A percentile compares a stretch with the other conserved stretches of the same genome.
These are phyloP conservation scores for Drosophila yakuba DNA, from an alignment of 1,140 invertebrate genomes.

Conservation along the genomic window DNA sequence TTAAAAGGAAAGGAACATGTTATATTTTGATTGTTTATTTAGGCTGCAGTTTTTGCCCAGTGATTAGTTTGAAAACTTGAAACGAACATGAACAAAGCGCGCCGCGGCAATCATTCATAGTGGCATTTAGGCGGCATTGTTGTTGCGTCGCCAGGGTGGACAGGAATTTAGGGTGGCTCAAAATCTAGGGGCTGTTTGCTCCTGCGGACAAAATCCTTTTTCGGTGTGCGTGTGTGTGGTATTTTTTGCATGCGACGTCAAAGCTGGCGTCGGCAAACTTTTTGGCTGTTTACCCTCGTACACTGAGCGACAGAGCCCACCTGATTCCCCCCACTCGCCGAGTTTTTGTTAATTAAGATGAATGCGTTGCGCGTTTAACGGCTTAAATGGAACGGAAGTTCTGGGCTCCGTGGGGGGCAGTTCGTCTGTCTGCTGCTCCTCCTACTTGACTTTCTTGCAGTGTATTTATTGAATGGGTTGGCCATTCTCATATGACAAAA, in stretches of 20 bases:
- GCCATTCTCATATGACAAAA: slow-evolving; percentile 26
- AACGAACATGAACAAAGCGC: slow-evolving; percentile 76
- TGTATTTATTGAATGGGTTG: slow-evolving; percentile 49
- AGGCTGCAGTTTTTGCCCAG: slow-evolving; percentile 4
- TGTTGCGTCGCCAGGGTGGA: slow-evolving; percentile 25
- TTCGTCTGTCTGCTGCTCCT: slow-evolving; percentile 2
- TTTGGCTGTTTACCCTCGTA: slow-evolving; percentile 54
- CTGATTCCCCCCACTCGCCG: not conserved
- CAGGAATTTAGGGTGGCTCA: not conserved
- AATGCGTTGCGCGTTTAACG: slow-evolving; percentile 75
- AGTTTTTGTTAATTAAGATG: slow-evolving; percentile 74
- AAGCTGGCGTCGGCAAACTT: slow-evolving; percentile 62
- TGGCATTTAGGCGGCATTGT: slow-evolving; percentile 62
- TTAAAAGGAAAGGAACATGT: too few relatives aligned
- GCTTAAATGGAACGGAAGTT: slow-evolving; percentile 76
- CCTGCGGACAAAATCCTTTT: slow-evolving; percentile 59
- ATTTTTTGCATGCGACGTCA: slow-evolving; percentile 67
- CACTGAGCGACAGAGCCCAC: slow-evolving; percentile 16
- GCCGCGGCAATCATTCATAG: slow-evolving; percentile 78
- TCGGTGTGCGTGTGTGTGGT: slow-evolving; percentile 1
- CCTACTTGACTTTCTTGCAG: slow-evolving; percentile 44
- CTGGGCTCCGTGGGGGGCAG: slow-evolving; percentile 31
- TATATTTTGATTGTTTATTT: not conserved
- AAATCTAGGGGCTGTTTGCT: slow-evolving; percentile 16
- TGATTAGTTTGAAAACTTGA: slow-evolving; percentile 46